These are phyloP conservation scores for Choreutis nemorana DNA, from an alignment of 2,888 invertebrate species.

Conservation along the genomic window DNA sequence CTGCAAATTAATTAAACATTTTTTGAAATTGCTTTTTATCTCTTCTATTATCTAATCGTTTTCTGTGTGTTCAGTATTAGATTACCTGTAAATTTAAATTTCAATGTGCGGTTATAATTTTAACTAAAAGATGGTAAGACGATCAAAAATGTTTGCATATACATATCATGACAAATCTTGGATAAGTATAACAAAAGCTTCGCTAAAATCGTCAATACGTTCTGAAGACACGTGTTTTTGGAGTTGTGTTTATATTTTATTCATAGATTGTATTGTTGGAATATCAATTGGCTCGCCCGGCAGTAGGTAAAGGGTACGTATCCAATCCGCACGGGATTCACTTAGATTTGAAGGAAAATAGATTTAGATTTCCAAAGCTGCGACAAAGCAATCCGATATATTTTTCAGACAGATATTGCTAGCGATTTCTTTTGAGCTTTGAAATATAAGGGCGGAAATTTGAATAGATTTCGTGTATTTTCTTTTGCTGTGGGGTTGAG, in stretches of 20 bases:
- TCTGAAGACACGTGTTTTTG: slow-evolving; percentile 54
- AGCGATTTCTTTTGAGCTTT: slow-evolving; percentile 67
- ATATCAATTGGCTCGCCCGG: slow-evolving; percentile 66
- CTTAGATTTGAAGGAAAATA: slow-evolving; percentile 68
- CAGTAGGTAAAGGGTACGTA: slow-evolving; percentile 67
- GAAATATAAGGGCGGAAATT: slow-evolving; percentile 62
- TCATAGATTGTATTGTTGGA: slow-evolving; percentile 68
- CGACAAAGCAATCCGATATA: slow-evolving; percentile 68
- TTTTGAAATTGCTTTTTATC: no score
- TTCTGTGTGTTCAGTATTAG: no score
- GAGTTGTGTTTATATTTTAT: slow-evolving; percentile 65
- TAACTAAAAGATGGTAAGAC: no score
- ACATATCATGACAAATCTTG: no score
- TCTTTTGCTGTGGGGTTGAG: slow-evolving; percentile 28
- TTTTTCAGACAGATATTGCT: slow-evolving; percentile 67
- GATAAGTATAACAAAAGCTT: slow-evolving; percentile 30
- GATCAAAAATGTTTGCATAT: no score
- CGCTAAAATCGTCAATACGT: slow-evolving; percentile 43
- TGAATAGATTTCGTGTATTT: slow-evolving; percentile 47
- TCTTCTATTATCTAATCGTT: no score
- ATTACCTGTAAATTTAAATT: no score
- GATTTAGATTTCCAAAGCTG: slow-evolving; percentile 67
- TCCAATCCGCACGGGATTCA: slow-evolving; percentile 67
- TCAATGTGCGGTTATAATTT: no score
- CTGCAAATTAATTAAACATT: no score